Base-by-base conservation (phyloP, 2,888 invertebrate genomes). In the Cremastinae sp. region DNA sequence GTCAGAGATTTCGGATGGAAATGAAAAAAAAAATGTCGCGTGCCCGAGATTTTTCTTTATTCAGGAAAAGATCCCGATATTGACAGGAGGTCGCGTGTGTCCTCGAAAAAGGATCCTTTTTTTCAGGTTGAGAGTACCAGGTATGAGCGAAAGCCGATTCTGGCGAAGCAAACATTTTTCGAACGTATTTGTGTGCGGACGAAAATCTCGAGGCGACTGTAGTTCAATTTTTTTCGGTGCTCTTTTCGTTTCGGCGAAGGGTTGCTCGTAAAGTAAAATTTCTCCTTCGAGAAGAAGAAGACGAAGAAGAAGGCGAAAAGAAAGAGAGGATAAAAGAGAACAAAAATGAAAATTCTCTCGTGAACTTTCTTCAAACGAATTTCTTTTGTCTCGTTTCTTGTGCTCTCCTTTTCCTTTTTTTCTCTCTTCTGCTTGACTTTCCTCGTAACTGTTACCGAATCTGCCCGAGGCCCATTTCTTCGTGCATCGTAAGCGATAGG, bases 241-340 rank as follows among this genome's bases (percentile, higher is more conserved):
- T 70, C 49, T 55, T 59, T 55, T 45, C 10, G 18, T 61, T 81
- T 78, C 80, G 79, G 49, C 82, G 85, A 84, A 83, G 83, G 82
- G 83, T 83, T 85, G 81, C 82, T 81, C 86, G 78, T 85, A 83
- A 85, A 85, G 75, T 75, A 74, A 66, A 68, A 79, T 64, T 72
- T 61, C 61, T 51, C 71, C 28, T 28, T 28, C 28, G 28, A 28
- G 28, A 28, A 28, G 28, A 28, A 28, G 28, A 5, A 28, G 28
- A 28, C 2, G 28, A 28, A 28, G 28, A 5, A 28, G 5, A 28
- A 28, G 2, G 5, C 2, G 28, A 28, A 28, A 28, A 28, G 5
- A 28, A 28, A 28, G 28, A 28, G 5, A 2, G 5, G 28, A 28
- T 28, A 28, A 28, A 28, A 2, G 2, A 28, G 22, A 49, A 51